These are phyloP conservation scores for Lasioglossum leucozonium DNA, from an alignment of 2,888 invertebrate species.

Conservation along the genomic window DNA sequence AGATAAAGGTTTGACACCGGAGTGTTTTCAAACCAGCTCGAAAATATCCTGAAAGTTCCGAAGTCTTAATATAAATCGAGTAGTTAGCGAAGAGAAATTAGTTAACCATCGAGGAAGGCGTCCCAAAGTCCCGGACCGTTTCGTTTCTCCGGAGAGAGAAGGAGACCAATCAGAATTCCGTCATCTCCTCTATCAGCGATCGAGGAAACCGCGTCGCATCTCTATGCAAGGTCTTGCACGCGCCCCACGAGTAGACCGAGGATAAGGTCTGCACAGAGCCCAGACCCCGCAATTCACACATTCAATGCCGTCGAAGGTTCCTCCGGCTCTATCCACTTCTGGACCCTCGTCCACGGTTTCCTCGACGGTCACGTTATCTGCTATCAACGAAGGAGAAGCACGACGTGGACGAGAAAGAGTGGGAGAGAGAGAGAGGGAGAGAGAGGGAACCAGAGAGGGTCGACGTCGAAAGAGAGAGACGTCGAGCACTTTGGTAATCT, in stretches of 20 bases:
- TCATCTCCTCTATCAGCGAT: slow-evolving; percentile 40
- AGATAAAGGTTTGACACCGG: background rate
- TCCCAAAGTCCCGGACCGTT: background rate
- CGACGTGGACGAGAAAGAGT: slow-evolving; percentile 22
- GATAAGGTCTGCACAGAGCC: slow-evolving; percentile 43
- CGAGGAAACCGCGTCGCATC: slow-evolving; percentile 34
- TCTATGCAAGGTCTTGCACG: slow-evolving; percentile 54
- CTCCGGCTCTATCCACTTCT: slow-evolving; percentile 61
- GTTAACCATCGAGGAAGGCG: background rate
- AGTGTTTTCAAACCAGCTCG: background rate
- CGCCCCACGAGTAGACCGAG: slow-evolving; percentile 26
- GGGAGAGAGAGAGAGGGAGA: slow-evolving; percentile 49
- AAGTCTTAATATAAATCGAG: background rate
- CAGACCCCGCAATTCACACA: slow-evolving; percentile 78
- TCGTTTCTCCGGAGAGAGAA: background rate
- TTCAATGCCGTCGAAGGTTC: slow-evolving; percentile 74
- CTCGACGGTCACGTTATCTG: slow-evolving; percentile 74
- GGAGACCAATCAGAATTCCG: slow-evolving; percentile 19
- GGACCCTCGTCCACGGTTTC: slow-evolving; percentile 72
- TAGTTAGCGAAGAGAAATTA: background rate
- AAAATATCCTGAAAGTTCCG: background rate
- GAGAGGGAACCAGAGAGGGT: slow-evolving; percentile 45
- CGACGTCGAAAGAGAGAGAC: slow-evolving; percentile 53
- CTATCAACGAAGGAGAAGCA: slow-evolving; percentile 65
- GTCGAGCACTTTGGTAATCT: slow-evolving; percentile 70